These are phyloP conservation scores for Leptinotarsa haldemani DNA, from an alignment of 2,888 invertebrate genomes.

Conservation along the genomic window DNA sequence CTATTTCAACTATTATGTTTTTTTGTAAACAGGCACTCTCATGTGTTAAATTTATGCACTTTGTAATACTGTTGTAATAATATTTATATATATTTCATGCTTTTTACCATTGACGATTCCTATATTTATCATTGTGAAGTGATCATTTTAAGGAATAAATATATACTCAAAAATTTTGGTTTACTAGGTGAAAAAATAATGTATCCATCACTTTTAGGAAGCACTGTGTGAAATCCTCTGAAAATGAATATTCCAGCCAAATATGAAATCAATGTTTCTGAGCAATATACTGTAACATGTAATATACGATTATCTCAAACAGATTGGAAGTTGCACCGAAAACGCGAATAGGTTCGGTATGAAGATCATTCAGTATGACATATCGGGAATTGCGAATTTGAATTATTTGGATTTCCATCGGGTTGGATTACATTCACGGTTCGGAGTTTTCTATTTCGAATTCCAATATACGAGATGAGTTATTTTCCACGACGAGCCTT, in stretches of 20 bases:
- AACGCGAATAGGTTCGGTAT: background rate
- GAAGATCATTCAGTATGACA: constrained; percentile 3
- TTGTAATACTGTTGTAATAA: no score
- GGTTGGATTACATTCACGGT: constrained; percentile 15
- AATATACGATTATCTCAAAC: background rate
- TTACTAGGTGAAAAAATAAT: no score
- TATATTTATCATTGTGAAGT: no score
- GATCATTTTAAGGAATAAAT: no score
- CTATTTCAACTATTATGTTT: no score
- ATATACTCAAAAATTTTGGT: no score
- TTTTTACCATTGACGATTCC: no score
- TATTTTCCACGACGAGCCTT: background rate
- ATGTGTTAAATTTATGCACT: no score
- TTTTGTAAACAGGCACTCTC: no score
- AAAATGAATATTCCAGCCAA: background rate
- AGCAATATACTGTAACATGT: background rate
- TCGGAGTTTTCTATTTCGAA: constrained; percentile 12
- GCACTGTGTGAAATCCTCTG: background rate
- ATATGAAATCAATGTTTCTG: background rate
- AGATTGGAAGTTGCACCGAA: background rate
- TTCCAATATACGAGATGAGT: constrained; percentile 9
- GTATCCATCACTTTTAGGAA: background rate
- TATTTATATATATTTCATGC: no score
- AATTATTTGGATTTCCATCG: constrained; percentile 2
- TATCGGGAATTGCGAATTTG: constrained; percentile 5